These are phyloP conservation scores for Pharmacophagus antenor DNA, from an alignment of 2,888 invertebrate species.

Conservation along the genomic window DNA sequence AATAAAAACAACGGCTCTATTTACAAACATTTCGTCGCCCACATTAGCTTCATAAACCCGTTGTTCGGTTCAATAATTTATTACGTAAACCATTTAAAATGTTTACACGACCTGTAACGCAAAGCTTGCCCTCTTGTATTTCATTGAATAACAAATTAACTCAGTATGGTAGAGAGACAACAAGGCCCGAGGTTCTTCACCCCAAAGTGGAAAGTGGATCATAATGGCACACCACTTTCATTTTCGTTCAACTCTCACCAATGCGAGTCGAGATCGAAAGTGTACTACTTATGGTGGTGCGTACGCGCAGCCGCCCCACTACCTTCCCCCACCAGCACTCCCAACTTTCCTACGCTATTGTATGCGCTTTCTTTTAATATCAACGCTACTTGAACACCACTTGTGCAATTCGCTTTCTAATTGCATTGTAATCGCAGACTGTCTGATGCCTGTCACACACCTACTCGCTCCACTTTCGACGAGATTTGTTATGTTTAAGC, in stretches of 20 bases:
- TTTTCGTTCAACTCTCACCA: conserved; percentile 82
- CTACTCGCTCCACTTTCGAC: conserved; percentile 65
- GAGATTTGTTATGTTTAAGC: conserved; percentile 11
- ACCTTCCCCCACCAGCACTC: conserved; percentile 41
- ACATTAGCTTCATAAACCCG: conserved; percentile 1
- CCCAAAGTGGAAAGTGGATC: conserved; percentile 76
- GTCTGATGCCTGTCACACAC: conserved; percentile 54
- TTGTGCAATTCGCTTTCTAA: conserved; percentile 79
- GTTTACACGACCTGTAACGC: conserved; percentile 27
- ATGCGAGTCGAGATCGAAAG: conserved; percentile 76
- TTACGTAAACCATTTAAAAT: conserved; percentile 24
- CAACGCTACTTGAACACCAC: conserved; percentile 49
- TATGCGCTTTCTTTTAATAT: conserved; percentile 74
- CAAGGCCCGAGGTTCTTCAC: conserved; percentile 67
- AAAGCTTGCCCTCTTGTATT: conserved; percentile 34
- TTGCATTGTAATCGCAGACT: conserved; percentile 75
- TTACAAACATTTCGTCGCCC: conserved; percentile 12
- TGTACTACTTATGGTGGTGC: conserved; percentile 76
- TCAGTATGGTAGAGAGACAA: conserved; percentile 53
- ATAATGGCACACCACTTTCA: conserved; percentile 82
- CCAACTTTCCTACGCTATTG: conserved; percentile 70
- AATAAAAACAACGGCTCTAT: background rate
- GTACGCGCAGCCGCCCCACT: conserved; percentile 63
- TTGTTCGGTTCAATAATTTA: conserved; percentile 25
- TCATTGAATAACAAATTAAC: conserved; percentile 55